phyloP scores from a whole-genome alignment of 2,797 vertebrate genomes.

The Lacerta agilis region DNA sequence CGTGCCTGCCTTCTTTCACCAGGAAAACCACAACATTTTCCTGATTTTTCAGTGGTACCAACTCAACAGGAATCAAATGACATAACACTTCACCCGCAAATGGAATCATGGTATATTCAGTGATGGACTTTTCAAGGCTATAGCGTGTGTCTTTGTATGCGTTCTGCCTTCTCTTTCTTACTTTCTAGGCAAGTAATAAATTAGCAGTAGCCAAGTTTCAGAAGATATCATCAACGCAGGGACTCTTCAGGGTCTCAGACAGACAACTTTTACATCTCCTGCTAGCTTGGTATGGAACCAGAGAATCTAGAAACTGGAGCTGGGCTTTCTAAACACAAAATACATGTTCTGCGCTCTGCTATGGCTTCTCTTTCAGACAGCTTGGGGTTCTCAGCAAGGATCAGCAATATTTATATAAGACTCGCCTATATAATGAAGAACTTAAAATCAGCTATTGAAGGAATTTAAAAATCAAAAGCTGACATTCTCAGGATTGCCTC shows the following conservation, averaged over 20 bases:
- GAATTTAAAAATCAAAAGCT: neutral
- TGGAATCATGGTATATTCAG: fast-evolving
- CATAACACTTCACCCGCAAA: neutral
- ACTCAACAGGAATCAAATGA: neutral
- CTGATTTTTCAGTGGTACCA: neutral
- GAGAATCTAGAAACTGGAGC: neutral
- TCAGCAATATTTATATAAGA: neutral
- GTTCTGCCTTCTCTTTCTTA: neutral
- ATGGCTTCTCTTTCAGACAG: neutral
- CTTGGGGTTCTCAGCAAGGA: neutral
- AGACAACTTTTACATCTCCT: neutral
- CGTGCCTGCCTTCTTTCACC: neutral
- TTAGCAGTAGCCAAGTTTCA: neutral
- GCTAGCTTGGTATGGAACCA: neutral
- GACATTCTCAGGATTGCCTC: neutral
- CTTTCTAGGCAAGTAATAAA: neutral
- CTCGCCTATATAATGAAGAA: neutral
- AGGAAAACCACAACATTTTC: neutral
- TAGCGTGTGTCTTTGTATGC: neutral
- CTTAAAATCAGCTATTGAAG: neutral
- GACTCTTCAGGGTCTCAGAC: neutral
- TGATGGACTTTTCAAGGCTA: neutral
- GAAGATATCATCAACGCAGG: neutral
- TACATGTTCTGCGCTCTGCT: neutral
- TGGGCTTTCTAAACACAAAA: neutral